Base-by-base conservation (phyloP, 2,797 vertebrate species). In the Scomberomorus guttatus region DNA sequence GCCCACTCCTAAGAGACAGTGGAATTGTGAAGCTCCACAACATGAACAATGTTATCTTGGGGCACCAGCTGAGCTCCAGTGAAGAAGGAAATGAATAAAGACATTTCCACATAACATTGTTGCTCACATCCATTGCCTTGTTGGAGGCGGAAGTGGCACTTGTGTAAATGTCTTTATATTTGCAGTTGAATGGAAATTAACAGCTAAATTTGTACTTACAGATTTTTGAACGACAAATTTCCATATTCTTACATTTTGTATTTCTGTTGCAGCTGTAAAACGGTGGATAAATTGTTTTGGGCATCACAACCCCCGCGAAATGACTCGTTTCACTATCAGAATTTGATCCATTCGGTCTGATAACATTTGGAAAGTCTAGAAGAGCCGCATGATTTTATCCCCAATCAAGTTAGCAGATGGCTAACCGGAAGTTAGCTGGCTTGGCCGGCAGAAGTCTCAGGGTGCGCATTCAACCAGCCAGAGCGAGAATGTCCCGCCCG, bases 21-120 rank as follows among this genome's bases (percentile, higher is more conserved):
- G 76, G 55, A 83, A 86, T 37, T 77, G 80, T 24, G 81, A 74
- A 72, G 74, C 75, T 86, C 72, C 71, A 59, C 81, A 68, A 81
- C 55, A 55, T 63, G 71, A 87, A 90, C 90, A 91, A 85, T 90
- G 77, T 89, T 92, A 93, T 94, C 90, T 82, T 39, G 20, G 42
- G 79, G 77, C 76, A 75, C 72, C 89, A 91, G 90, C 84, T 77
- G 90, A 90, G 89, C 87, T 83, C 67, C 74, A 67, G 54, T 20
- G 27, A 59, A 84, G 74, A 80, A 83, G 51, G 59, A 72, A 87
- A 72, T 75, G 73, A 86, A 83, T 84, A 79, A 82, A 90, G 72
- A 88, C 81, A 58, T 84, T 75, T 78, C 46, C 67, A 71, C 63
- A 76, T 66, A 80, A 79, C 69, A 82, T 48, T 81, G 70, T 79